These are phyloP conservation scores for Nerophis lumbriciformis DNA, from an alignment of 2,113 vertebrate species.

Conservation along the genomic window DNA sequence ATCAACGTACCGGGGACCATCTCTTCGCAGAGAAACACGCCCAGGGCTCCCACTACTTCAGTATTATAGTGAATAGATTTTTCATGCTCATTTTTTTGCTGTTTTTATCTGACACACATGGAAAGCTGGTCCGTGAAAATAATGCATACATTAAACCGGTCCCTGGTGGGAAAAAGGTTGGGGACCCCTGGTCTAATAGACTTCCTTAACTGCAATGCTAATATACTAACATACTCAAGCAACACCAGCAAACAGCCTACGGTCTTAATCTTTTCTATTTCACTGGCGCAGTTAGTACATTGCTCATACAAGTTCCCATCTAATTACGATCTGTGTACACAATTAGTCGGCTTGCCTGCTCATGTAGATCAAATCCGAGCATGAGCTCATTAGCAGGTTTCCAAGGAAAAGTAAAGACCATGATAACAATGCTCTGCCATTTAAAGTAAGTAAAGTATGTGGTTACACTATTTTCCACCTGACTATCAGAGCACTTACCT, in stretches of 20 bases:
- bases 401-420: conserved; percentile 38
- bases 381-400: conserved; percentile 55
- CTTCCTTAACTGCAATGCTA: too few species aligned
- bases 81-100: too few species aligned
- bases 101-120: too few species aligned
- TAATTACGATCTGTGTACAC: conserved; percentile 55
- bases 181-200: too few species aligned
- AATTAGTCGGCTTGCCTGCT: conserved; percentile 46
- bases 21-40: too few species aligned
- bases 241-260: background rate
- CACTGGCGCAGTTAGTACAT: conserved; percentile 14
- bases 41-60: too few species aligned
- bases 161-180: too few species aligned
- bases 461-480: conserved; percentile 3
- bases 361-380: conserved; percentile 34
- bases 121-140: too few species aligned
- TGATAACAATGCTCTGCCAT: conserved; percentile 7
- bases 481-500: background rate
- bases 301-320: conserved; percentile 22
- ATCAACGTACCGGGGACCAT: too few species aligned
- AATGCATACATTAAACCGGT: too few species aligned
- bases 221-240: background rate
- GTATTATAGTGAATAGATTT: too few species aligned
- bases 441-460: background rate
- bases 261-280: conserved; percentile 26